A percentile compares a stretch with the other conserved stretches of the same genome.
phyloP scores from a whole-genome alignment of 2,113 vertebrate species.

The Macroglossus sobrinus region DNA sequence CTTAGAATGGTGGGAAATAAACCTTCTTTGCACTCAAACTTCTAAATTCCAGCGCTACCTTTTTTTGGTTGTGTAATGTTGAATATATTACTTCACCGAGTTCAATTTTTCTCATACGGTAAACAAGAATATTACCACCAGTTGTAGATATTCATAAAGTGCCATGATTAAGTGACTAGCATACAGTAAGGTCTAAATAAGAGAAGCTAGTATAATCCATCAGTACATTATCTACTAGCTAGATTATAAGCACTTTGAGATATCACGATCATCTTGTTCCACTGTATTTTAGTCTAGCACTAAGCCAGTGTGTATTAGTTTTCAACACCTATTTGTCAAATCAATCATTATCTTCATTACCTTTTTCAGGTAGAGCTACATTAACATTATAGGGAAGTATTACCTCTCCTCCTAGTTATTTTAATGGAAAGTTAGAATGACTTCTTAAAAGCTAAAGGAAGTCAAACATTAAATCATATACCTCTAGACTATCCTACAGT shows the following conservation, averaged over 20 bases:
- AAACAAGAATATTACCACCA: neutral
- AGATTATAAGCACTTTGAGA: neutral
- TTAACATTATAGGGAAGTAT: neutral
- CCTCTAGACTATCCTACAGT: neutral
- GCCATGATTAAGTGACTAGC: neutral
- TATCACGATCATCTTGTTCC: neutral
- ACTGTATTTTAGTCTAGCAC: neutral
- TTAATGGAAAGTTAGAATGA: neutral
- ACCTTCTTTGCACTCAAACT: neutral
- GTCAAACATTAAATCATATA: neutral
- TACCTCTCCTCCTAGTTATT: neutral
- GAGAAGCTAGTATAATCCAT: neutral
- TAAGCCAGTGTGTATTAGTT: neutral
- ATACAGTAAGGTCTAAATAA: neutral
- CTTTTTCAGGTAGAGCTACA: neutral
- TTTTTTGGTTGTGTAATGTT: neutral
- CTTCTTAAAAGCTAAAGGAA: neutral
- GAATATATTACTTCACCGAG: neutral
- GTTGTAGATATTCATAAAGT: neutral
- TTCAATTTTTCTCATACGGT: neutral
- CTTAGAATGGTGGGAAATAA: neutral
- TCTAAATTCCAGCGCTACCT: neutral
- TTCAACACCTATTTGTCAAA: neutral
- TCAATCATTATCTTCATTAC: neutral
- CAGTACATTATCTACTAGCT: neutral